Evolutionary conservation across 2,797 vertebrate species (phyloP).

Genomic region (Myiothlypis chrysogaster): DNA sequence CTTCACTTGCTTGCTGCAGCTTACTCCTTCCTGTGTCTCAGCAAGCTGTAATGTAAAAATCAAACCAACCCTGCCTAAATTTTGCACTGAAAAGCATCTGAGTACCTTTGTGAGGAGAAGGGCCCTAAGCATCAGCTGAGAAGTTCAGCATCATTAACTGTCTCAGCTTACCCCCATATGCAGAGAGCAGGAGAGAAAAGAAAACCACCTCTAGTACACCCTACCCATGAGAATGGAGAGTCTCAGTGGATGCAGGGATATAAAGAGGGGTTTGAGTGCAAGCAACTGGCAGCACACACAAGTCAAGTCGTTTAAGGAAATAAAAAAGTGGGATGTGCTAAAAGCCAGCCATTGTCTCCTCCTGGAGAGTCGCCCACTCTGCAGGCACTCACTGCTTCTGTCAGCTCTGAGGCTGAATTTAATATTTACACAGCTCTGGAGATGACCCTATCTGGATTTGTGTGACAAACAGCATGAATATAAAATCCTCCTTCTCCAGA

Average conservation of each 20-base stretch:
- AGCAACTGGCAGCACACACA: background rate
- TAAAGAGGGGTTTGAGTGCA: background rate
- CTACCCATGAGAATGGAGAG: background rate
- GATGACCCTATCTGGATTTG: background rate
- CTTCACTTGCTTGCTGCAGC: background rate
- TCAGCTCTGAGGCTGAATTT: background rate
- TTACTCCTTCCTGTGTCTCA: background rate
- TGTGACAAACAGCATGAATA: background rate
- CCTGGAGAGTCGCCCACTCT: background rate
- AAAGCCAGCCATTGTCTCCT: conserved; percentile 50
- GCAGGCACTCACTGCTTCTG: conserved; percentile 8
- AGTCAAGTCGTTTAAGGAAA: conserved; percentile 19
- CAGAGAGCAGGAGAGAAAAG: background rate
- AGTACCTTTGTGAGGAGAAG: background rate
- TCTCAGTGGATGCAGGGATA: background rate
- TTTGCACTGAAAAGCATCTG: background rate
- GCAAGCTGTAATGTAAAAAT: background rate
- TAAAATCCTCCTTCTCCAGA: background rate
- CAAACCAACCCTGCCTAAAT: background rate
- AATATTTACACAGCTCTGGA: background rate
- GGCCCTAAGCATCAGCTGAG: background rate
- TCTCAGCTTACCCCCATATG: background rate
- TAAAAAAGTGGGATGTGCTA: background rate
- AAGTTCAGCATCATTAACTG: background rate
- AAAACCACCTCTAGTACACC: background rate